These are phyloP conservation scores for Gymnosoma rotundatum DNA, from an alignment of 2,888 invertebrate genomes.

Conservation along the genomic window DNA sequence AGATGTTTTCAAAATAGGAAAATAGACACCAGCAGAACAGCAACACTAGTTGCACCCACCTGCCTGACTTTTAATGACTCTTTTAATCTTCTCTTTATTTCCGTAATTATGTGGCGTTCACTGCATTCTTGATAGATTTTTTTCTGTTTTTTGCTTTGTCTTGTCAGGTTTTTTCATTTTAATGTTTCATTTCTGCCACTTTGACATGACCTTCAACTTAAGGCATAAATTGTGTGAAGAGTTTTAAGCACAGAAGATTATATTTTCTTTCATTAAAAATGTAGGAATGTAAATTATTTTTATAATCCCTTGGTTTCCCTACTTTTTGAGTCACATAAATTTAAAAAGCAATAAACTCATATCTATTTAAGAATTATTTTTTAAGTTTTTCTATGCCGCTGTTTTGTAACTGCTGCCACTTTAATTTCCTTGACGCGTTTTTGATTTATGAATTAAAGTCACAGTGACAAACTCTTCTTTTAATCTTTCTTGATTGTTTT, in stretches of 20 bases:
- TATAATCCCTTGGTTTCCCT: slow-evolving; percentile 35
- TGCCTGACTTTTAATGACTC: slow-evolving; percentile 27
- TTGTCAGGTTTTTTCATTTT: slow-evolving; percentile 36
- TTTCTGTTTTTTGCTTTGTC: slow-evolving; percentile 6
- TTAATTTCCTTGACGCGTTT: slow-evolving; percentile 60
- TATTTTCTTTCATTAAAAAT: slow-evolving; percentile 50
- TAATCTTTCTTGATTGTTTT: slow-evolving; percentile 41
- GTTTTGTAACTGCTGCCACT: slow-evolving; percentile 57
- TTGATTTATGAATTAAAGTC: slow-evolving; percentile 67
- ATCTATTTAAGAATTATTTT: slow-evolving; percentile 44
- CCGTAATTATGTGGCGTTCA: slow-evolving; percentile 36
- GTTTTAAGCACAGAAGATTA: slow-evolving; percentile 30
- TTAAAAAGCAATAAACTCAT: slow-evolving; percentile 11
- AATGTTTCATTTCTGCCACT: slow-evolving; percentile 51
- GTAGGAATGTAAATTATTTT: slow-evolving; percentile 52
- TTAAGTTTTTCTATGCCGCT: slow-evolving; percentile 23
- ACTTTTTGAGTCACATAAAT: slow-evolving; percentile 8
- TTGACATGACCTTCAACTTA: slow-evolving; percentile 63
- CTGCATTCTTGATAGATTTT: neutral
- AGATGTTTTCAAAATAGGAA: too few species aligned
- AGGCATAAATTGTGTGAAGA: slow-evolving; percentile 44
- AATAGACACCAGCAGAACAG: too few species aligned
- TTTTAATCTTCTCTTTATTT: neutral
- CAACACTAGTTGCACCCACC: slow-evolving; percentile 3
- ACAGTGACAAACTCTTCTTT: slow-evolving; percentile 63